Base-by-base conservation (phyloP, 2,113 vertebrate species). In the Aviceda subcristata region DNA sequence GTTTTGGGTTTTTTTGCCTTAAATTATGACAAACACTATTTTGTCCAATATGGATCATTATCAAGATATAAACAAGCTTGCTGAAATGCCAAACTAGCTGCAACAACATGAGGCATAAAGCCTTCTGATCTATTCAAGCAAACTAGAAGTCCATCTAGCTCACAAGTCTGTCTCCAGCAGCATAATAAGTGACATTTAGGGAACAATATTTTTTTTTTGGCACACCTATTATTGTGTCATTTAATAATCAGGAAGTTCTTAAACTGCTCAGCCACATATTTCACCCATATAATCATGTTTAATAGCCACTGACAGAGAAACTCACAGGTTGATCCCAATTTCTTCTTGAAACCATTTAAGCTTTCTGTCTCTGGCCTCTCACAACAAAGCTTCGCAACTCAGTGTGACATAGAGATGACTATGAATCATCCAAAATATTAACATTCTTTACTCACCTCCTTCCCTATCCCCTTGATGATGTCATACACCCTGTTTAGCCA, bases 401-500 rank as follows among this genome's bases (percentile, higher is more conserved):
- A 32, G 29, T 21, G 36, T 92, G 88, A 94, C 74, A 64, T 24
- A 57, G 46, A 71, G 41, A 48, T 94, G 95, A 95, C 92, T 66
- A 80, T 86, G 94, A 96, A 73, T 93, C 95, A 97, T 63, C n/a
- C 43, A 51, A 74, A 75, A 60, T 23, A 83, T 14, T 78, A 81
- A 67, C 26, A 72, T 45, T 79, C 82, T 60, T 92, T 64, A 76
- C 43, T 95, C 46, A 64, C 12, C 82, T 90, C 72, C 82, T 86
- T 76, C 75, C 78, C 67, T 62, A 41, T 73, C 4, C 50, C 36
- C 75, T 50, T 43, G 59, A 92, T 83, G 75, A 93, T 23, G 90
- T 80, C 67, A 69, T 8, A 68, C 0, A 0, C 34, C 66, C 39
- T 88, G 57, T 64, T 77, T 53, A 89, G 51, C 26, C 50, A 86